Evolutionary conservation across 2,888 invertebrate species (phyloP), one percentile per base, ranked within the genome.

Genomic region (Aspidiotus destructor): DNA sequence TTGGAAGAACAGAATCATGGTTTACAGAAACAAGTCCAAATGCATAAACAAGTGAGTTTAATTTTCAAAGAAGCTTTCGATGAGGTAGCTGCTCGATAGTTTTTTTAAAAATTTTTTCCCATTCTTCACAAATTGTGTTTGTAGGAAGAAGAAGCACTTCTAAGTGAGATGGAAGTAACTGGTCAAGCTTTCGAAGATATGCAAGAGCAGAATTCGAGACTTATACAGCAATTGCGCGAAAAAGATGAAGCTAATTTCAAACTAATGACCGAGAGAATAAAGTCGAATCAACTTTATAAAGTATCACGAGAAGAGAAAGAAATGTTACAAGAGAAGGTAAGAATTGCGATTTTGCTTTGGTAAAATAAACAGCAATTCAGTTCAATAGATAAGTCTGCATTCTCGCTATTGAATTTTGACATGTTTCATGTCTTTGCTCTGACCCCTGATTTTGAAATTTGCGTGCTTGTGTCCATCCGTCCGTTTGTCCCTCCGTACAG

Each of bases 181-280:
- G 98, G 98, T 0, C 97, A 97, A 78, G 98, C 98, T 1, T 96
- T 96, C 76, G 98, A 99, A 77, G 98, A 99, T 76, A 96, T 97
- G 95, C 97, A 98, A 80, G 97, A 98, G 75, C 97, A 97, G 80
- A 97, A 97, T 79, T 92, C 93, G 0, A 81, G 96, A 52, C 83
- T 98, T 17, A 89, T 98, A 64, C 95, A 97, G 74, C 97, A 98
- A 77, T 79, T 99, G 70, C 81, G 95, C 3, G 97, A 98, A 78
- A 97, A 98, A 75, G 95, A 96, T 75, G 98, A 98, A 76, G 96
- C 97, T 7, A 98, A 99, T 79, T 96, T 99, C 78, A 97, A 98
- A 78, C 83, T 98, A 7, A 97, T 99, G 96, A 93, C 95, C 0
- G 98, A 98, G 78, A 79, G 95, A 68, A 95, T 96, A 71, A 94